phyloP scores from a whole-genome alignment of 2,113 vertebrate genomes.

The Chelonoidis abingdonii region DNA sequence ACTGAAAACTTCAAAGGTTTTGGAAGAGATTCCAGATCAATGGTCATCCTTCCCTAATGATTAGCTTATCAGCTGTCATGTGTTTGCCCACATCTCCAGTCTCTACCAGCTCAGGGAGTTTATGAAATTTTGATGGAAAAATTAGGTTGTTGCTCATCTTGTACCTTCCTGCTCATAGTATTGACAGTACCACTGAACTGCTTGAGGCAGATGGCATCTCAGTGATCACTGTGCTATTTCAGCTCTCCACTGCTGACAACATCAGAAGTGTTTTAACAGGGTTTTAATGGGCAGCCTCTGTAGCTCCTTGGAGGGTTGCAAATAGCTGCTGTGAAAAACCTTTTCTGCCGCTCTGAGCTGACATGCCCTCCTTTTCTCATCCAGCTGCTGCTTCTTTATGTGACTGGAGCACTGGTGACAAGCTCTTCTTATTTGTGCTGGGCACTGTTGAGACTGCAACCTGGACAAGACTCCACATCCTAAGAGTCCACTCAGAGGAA shows the following conservation, averaged over 20 bases:
- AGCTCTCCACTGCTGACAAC: conserved; percentile 91
- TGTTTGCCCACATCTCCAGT: conserved; percentile 70
- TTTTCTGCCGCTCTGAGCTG: conserved; percentile 82
- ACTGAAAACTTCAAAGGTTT: conserved; percentile 72
- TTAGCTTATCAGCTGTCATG: conserved; percentile 72
- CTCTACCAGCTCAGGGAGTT: conserved; percentile 75
- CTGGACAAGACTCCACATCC: conserved; percentile 40
- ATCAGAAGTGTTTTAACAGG: conserved; percentile 99
- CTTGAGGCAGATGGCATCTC: conserved; percentile 88
- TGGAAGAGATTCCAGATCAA: conserved; percentile 69
- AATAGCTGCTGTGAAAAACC: conserved; percentile 88
- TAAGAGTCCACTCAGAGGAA: neutral
- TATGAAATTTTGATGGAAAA: conserved; percentile 98
- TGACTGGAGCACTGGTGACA: conserved; percentile 69
- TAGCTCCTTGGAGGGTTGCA: conserved; percentile 92
- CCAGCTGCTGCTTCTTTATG: conserved; percentile 76
- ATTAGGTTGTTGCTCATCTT: conserved; percentile 99
- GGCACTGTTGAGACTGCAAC: conserved; percentile 41
- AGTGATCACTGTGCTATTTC: conserved; percentile 79
- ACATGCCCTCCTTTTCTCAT: conserved; percentile 87
- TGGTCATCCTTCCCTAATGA: conserved; percentile 76
- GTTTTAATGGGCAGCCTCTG: conserved; percentile 97
- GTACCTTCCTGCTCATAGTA: conserved; percentile 95
- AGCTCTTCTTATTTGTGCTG: conserved; percentile 40
- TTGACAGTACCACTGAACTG: conserved; percentile 92